phyloP scores from a whole-genome alignment of 2,888 invertebrate species.

The Formica aserva region DNA sequence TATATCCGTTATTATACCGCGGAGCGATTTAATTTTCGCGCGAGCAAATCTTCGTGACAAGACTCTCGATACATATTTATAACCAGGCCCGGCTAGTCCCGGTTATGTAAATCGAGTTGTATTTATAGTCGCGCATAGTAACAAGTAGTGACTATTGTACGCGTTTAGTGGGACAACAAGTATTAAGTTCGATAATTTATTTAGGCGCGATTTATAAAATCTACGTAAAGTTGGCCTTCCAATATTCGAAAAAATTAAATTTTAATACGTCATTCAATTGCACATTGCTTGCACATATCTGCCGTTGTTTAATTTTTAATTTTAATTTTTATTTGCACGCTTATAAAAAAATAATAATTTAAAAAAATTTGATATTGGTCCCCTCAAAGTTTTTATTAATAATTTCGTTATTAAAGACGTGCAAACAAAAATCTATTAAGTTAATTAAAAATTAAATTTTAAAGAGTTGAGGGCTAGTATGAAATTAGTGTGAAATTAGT shows the following conservation, averaged over 20 bases:
- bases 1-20: slow-evolving; percentile 18
- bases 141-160: slow-evolving; percentile 41
- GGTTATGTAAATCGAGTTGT: slow-evolving; percentile 46
- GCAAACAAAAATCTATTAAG: background rate
- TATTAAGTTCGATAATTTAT: slow-evolving; percentile 17
- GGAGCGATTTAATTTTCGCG: slow-evolving; percentile 27
- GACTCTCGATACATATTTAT: slow-evolving; percentile 39
- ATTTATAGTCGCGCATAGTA: slow-evolving; percentile 43
- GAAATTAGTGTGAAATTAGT: too few relatives aligned
- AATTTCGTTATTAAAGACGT: background rate
- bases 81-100: slow-evolving; percentile 31
- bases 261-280: background rate
- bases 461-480: background rate
- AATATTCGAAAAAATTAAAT: background rate
- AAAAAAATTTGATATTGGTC: too few relatives aligned
- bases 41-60: slow-evolving; percentile 45
- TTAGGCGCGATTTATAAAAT: background rate
- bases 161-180: slow-evolving; percentile 14
- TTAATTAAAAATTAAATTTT: background rate
- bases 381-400: background rate
- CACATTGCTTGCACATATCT: too few relatives aligned
- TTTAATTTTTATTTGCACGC: too few relatives aligned
- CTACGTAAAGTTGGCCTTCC: background rate
- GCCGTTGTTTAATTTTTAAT: too few relatives aligned
- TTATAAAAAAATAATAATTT: too few relatives aligned